Conservation (phyloP, 2,113 vertebrate genomes). For the Mellivora capensis region DNA sequence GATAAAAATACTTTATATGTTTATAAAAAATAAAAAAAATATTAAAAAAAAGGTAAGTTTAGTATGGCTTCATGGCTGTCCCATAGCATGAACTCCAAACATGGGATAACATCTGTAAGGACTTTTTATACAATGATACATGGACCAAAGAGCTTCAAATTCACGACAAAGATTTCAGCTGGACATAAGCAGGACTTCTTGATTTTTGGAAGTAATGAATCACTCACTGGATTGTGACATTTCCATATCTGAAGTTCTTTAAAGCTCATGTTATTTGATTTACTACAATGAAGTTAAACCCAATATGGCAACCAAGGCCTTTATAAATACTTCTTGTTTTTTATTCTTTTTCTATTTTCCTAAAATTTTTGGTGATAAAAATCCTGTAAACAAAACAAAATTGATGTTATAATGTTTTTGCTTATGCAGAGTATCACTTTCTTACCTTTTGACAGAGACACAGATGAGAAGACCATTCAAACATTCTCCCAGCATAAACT, state of each 20-base stretch:
- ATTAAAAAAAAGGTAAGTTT: too few relatives aligned
- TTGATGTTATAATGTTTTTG: neutral
- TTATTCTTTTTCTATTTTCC: neutral
- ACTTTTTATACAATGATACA: neutral
- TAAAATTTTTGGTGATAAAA: neutral
- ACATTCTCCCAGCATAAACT: neutral
- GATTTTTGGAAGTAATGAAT: neutral
- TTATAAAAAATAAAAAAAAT: too few relatives aligned
- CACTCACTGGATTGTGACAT: neutral
- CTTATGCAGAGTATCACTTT: neutral
- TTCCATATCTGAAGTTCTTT: neutral
- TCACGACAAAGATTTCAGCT: neutral
- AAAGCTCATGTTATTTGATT: neutral
- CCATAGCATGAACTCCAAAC: neutral
- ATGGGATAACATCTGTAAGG: neutral
- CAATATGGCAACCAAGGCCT: neutral
- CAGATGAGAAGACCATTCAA: neutral
- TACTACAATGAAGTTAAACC: neutral
- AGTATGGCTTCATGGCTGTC: neutral
- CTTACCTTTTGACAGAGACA: neutral
- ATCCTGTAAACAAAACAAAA: neutral
- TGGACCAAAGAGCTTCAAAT: too few relatives aligned
- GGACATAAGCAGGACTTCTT: neutral
- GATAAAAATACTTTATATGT: too few relatives aligned
- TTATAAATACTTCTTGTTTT: neutral